These are phyloP conservation scores for Mycogona germanica DNA, from an alignment of 2,888 invertebrate species.

Conservation along the genomic window DNA sequence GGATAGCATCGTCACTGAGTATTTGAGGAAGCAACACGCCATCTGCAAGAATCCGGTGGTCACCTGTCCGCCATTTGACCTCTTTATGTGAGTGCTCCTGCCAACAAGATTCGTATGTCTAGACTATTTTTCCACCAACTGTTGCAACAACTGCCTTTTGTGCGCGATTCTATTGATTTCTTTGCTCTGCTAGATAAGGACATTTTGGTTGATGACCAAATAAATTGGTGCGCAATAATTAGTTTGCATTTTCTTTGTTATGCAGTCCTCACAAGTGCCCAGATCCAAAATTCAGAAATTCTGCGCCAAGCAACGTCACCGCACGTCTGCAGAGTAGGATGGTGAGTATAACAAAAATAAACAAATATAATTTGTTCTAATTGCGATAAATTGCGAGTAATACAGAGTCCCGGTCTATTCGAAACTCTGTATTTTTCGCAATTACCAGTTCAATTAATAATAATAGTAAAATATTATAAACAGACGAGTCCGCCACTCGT, in stretches of 20 bases:
- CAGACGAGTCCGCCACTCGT: too few relatives aligned
- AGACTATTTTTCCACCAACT: background rate
- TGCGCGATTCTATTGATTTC: too few relatives aligned
- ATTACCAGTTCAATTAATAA: too few relatives aligned
- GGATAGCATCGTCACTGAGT: conserved; percentile 90
- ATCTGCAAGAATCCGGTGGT: conserved; percentile 95
- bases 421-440: too few relatives aligned
- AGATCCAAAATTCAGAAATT: conserved; percentile 57
- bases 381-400: too few relatives aligned
- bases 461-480: background rate
- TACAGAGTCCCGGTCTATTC: too few relatives aligned
- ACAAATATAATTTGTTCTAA: too few relatives aligned
- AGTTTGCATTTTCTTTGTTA: conserved; percentile 21
- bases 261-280: conserved; percentile 90
- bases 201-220: too few relatives aligned
- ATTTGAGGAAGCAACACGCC: conserved; percentile 95
- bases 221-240: background rate
- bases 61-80: conserved; percentile 91
- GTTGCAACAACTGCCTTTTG: too few relatives aligned
- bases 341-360: conserved; percentile 28
- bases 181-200: too few relatives aligned
- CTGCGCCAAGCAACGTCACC: conserved; percentile 57
- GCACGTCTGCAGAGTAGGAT: conserved; percentile 46
- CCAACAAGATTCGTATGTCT: background rate
- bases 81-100: conserved; percentile 56